Base-by-base conservation (phyloP, 2,797 vertebrate species). In the Microcaecilia unicolor region DNA sequence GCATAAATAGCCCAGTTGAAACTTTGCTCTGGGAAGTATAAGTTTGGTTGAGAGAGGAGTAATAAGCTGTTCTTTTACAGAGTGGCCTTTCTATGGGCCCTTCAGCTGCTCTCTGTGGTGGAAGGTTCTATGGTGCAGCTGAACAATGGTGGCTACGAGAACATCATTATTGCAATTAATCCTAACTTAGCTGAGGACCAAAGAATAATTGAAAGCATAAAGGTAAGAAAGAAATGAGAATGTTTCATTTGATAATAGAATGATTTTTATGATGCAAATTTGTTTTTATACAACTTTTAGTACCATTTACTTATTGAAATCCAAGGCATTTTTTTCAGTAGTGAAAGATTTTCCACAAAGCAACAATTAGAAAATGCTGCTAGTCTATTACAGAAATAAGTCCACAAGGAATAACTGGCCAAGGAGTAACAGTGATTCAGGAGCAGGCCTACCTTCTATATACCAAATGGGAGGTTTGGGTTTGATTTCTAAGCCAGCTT, bases 101-200 rank as follows among this genome's bases (percentile, higher is more conserved):
- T 74, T 18, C 10, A 42, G 21, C 14, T 67, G 6, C 33, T 67
- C 18, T 12, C 40, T 38, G 25, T 41, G 6, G 25, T 15, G 18
- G 55, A 33, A 21, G 19, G 52, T 10, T 72, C 71, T 3, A 51
- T 55, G 30, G 58, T 75, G 31, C 42, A 62, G 29, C 41, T 81
- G 35, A 64, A 63, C 20, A 40, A 63, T 17, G 70, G 70, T 20
- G 78, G 74, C 12, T 82, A 73, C 30, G 73, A 78, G 41, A 55
- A 67, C 6, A 42, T 80, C 12, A 51, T 80, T 44, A 49, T 82
- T 43, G 73, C 76, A 19, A 72, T 82, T 28, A 53, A 70, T 29
- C 71, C 63, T 9, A 17, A 11, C 9, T 34, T 76, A 16, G 58
- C 54, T 6, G 74, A 78, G 51, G 55, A 78, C 31, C 16, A 46